Base-by-base conservation (phyloP, 2,797 vertebrate genomes). In the Cyclopterus lumpus region DNA sequence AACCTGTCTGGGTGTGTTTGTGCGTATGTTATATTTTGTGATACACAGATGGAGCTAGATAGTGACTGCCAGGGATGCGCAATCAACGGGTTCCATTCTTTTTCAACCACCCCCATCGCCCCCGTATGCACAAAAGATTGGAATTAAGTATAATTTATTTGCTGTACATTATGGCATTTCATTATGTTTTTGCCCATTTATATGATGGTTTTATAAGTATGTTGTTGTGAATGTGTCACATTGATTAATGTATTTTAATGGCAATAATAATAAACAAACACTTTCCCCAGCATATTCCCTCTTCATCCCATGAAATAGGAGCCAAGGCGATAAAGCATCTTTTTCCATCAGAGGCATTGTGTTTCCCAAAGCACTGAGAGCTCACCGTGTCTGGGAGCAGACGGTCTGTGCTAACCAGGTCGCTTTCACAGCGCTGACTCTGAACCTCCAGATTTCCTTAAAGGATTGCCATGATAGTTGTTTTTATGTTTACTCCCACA, bases 371-470 rank as follows among this genome's bases (percentile, higher is more conserved):
- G 32, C n/a, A 26, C 8, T 38, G 8, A 28, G 34, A 54, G 32
- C 30, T 34, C 46, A 49, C 18, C n/a, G 46, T 36, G 53, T 68
- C 32, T 57, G 20, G 46, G 32, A 62, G 58, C 57, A 71, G 28
- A 38, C 3, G 2, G 7, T 49, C 4, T 61, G 57, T 26, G 32
- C 9, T n/a, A 14, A 70, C 36, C 15, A 44, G 8, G 16, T 32
- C 8, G 18, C 36, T 63, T 54, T 60, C 22, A n/a, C 30, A 16
- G 14, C 32, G 18, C 11, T 9, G 32, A 60, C 42, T 58, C 30
- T 26, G 10, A 36, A 38, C 30, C 16, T 61, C 16, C 11, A 40
- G 22, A n/a, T 61, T 30, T 57, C 8, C 46, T 20, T 38, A 18
- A 34, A 48, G 40, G 22, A 40, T 26, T 11, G 18, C 24, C 51